Evolutionary conservation across 2,113 vertebrate genomes (phyloP).

Genomic region (Pseudois nayaur): DNA sequence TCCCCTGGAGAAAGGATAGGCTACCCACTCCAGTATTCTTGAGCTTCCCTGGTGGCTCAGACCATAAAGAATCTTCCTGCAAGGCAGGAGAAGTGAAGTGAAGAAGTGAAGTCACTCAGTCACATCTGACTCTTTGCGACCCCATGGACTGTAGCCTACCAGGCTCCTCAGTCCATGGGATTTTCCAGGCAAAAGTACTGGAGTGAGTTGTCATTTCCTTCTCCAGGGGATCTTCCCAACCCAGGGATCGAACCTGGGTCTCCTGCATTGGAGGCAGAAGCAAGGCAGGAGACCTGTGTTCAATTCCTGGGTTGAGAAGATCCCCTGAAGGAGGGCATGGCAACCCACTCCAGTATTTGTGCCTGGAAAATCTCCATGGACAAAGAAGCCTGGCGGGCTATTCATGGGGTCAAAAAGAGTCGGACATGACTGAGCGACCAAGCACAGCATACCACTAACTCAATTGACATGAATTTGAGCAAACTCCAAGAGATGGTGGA

Average conservation of each 20-base stretch:
- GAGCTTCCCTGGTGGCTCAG: neutral
- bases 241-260: too few species aligned
- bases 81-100: neutral
- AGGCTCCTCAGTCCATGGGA: too few species aligned
- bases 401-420: neutral
- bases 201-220: too few species aligned
- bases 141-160: too few species aligned
- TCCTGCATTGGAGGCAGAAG: too few species aligned
- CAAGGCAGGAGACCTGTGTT: neutral
- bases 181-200: too few species aligned
- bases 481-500: neutral
- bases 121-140: fast-evolving
- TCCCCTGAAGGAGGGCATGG: neutral
- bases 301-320: neutral
- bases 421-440: fast-evolving
- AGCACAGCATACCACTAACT: neutral
- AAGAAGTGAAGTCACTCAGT: too few species aligned
- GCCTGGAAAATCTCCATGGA: neutral
- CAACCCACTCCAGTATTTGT: neutral
- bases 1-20: neutral
- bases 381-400: neutral
- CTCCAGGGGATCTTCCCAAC: too few species aligned
- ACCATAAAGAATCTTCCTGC: neutral
- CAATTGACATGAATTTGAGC: neutral
- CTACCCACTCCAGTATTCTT: neutral